These are phyloP conservation scores for Cololabis saira DNA, from an alignment of 2,113 vertebrate genomes.

Conservation along the genomic window DNA sequence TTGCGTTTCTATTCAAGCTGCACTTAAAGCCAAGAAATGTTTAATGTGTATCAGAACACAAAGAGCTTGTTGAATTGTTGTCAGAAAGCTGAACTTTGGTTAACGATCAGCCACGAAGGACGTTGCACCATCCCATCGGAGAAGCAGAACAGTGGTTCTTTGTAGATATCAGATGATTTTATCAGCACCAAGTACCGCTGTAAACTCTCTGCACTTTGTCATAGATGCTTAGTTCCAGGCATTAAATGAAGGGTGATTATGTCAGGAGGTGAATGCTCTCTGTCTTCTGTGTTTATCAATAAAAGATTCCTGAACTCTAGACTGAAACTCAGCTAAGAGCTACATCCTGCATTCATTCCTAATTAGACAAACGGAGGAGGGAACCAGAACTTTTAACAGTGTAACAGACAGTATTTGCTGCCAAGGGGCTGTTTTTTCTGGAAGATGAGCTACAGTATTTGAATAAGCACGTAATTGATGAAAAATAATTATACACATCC, in stretches of 20 bases:
- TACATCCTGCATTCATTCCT: neutral
- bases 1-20: neutral
- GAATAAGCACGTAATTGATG: neutral
- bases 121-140: constrained; percentile 16
- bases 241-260: neutral
- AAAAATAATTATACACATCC: neutral
- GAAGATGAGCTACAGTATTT: constrained; percentile 9
- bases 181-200: neutral
- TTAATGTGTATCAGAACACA: constrained; percentile 23
- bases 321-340: constrained; percentile 3
- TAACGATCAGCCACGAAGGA: constrained; percentile 17
- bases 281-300: constrained; percentile 2
- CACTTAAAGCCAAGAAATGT: constrained; percentile 3
- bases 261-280: constrained; percentile 3
- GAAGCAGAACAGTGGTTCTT: constrained; percentile 30
- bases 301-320: constrained; percentile 8
- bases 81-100: constrained; percentile 28
- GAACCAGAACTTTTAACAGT: neutral
- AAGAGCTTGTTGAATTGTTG: neutral
- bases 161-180: constrained; percentile 11
- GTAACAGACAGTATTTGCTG: neutral
- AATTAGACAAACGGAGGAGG: constrained; percentile 10
- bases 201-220: constrained; percentile 9
- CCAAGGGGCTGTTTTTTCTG: neutral
- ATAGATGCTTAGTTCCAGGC: neutral